Evolutionary conservation across 1,140 invertebrate genomes (phyloP).

Genomic region (Adelges cooleyi): DNA sequence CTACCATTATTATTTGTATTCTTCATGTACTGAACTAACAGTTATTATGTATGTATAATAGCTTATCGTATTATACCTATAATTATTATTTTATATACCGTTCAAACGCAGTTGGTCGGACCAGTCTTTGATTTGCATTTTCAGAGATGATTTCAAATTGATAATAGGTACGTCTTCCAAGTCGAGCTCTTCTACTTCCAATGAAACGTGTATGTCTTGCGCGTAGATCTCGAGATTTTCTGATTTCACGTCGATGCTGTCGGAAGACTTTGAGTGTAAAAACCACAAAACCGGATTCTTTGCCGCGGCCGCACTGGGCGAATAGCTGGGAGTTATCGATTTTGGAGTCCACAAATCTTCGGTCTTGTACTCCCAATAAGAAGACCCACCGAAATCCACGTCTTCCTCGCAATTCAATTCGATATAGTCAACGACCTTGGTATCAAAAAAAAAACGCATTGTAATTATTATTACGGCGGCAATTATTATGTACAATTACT

Average conservation of each 20-base stretch:
- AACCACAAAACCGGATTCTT: background rate
- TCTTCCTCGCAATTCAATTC: constrained; percentile 12
- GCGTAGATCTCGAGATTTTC: constrained; percentile 15
- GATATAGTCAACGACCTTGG: background rate
- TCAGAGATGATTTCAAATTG: constrained; percentile 43
- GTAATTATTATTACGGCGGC: background rate
- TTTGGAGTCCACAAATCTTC: constrained; percentile 65
- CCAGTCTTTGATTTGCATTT: constrained; percentile 53
- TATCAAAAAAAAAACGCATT: background rate
- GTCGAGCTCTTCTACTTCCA: constrained; percentile 20
- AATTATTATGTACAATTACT: no score
- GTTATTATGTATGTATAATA: no score
- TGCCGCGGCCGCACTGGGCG: background rate
- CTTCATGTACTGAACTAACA: no score
- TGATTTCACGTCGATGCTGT: constrained; percentile 6
- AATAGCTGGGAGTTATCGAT: constrained; percentile 41
- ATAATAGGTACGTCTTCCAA: constrained; percentile 15
- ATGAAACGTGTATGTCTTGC: constrained; percentile 11
- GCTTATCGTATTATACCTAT: no score
- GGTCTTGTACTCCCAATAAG: constrained; percentile 30
- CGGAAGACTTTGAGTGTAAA: background rate
- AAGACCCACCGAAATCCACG: background rate
- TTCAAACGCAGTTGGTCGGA: constrained; percentile 43
- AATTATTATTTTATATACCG: background rate
- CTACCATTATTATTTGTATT: no score